phyloP scores from a whole-genome alignment of 2,113 vertebrate species.

The Miniopterus natalensis region DNA sequence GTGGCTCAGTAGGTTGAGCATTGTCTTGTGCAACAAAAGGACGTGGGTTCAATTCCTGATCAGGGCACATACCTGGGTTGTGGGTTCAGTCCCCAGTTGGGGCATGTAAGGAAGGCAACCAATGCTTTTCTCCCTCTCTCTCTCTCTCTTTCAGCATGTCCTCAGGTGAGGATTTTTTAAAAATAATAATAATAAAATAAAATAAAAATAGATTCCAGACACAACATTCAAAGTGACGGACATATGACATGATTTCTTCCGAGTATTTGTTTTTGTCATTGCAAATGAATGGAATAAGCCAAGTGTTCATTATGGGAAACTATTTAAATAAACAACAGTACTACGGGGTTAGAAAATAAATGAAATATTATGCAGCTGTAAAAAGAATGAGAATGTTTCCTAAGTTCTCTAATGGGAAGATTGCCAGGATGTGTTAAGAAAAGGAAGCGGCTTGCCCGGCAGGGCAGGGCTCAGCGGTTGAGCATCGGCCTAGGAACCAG shows the following conservation, averaged over 20 bases:
- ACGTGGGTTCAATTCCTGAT: not conserved
- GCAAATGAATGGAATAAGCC: not conserved
- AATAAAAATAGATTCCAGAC: not conserved
- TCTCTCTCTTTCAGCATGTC: no score
- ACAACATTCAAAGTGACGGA: not conserved
- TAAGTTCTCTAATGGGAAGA: not conserved
- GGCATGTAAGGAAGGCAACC: no score
- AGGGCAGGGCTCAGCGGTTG: no score
- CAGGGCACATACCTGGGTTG: not conserved
- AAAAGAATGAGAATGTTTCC: not conserved
- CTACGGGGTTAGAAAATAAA: not conserved
- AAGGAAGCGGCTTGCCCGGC: not conserved
- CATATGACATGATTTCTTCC: not conserved
- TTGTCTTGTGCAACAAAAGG: not conserved
- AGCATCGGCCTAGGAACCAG: no score
- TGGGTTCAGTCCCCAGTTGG: no score
- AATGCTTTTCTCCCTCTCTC: no score
- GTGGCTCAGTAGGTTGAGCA: not conserved
- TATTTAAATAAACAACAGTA: not conserved
- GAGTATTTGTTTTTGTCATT: not conserved
- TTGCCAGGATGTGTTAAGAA: not conserved
- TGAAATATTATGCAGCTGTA: not conserved
- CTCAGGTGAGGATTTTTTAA: not conserved
- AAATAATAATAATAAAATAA: not conserved
- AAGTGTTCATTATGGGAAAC: not conserved